Evolutionary conservation across 2,113 vertebrate species (phyloP), one percentile per base, ranked within the genome.

Genomic region (Pelmatolapia mariae): DNA sequence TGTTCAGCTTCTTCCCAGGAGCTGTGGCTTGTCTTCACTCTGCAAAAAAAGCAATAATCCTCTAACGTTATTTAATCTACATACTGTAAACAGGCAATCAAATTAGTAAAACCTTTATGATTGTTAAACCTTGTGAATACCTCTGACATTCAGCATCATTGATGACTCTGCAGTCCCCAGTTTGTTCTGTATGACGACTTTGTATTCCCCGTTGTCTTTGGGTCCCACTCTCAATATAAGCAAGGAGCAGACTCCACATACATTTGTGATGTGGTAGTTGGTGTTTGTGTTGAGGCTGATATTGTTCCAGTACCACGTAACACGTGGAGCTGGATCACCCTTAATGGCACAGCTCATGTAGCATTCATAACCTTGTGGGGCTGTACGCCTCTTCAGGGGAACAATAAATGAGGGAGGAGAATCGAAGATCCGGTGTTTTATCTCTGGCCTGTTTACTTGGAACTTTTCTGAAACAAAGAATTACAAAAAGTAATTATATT

Each of bases 171-270:
- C 97, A 33, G 47, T 92, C 4, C 98, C 98, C 80, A 95, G 84
- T 4, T 87, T 85, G 88, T 97, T 99, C 85, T 96, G 94, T 3
- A 98, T 96, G 43, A 96, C 89, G 0, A 96, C 96, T 93, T 94
- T 96, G 89, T 98, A 99, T 80, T 97, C 94, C 3, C 98, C 97
- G 1, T 86, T 89, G 79, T 98, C 97, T 10, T 90, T 92, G 71
- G 94, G 90, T 7, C 92, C 93, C 56, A 97, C 97, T 2, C 90
- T 92, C 6, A 96, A 82, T 76, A 99, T 93, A 31, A 98, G 81
- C 87, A 99, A 89, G 10, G 97, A 98, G 93, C 98, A 99, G 68
- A 99, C 97, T 0, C 98, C 98, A 15, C 97, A 97, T 31, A 96
- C 89, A 1, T 98, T 97, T 0, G 94, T 98, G 90, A 97, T 96